phyloP scores from a whole-genome alignment of 2,797 vertebrate genomes.

The Luscinia megarhynchos region DNA sequence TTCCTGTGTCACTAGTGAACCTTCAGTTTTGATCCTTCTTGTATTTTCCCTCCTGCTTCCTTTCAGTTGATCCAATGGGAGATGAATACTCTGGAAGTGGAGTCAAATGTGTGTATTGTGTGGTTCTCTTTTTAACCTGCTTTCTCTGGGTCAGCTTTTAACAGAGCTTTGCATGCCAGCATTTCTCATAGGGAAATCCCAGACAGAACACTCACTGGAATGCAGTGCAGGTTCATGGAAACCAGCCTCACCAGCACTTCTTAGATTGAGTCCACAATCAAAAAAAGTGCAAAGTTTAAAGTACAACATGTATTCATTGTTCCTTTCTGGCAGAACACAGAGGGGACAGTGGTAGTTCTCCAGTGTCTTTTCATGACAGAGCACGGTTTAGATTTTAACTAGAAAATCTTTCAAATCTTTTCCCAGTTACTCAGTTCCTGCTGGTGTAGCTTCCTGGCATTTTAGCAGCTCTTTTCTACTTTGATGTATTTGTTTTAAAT shows the following conservation, averaged over 20 bases:
- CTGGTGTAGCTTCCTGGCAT: neutral
- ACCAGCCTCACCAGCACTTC: conserved; percentile 7
- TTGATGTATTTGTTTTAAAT: neutral
- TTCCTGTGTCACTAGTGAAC: conserved; percentile 66
- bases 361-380: neutral
- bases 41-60: conserved; percentile 89
- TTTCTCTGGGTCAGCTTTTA: conserved; percentile 73
- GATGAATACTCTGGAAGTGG: conserved; percentile 97
- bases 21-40: conserved; percentile 87
- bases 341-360: neutral
- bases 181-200: conserved; percentile 77
- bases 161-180: conserved; percentile 88
- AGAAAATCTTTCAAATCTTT: neutral
- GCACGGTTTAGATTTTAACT: neutral
- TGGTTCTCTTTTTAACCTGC: conserved; percentile 76
- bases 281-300: neutral
- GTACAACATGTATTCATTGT: neutral
- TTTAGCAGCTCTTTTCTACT: neutral
- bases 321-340: neutral
- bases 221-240: neutral
- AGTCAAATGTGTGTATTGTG: conserved; percentile 99
- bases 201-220: conserved; percentile 74
- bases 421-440: neutral
- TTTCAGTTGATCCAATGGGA: conserved; percentile 95
- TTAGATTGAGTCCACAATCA: neutral